Base-by-base conservation (phyloP, 2,113 vertebrate species). In the Heterocephalus glaber region DNA sequence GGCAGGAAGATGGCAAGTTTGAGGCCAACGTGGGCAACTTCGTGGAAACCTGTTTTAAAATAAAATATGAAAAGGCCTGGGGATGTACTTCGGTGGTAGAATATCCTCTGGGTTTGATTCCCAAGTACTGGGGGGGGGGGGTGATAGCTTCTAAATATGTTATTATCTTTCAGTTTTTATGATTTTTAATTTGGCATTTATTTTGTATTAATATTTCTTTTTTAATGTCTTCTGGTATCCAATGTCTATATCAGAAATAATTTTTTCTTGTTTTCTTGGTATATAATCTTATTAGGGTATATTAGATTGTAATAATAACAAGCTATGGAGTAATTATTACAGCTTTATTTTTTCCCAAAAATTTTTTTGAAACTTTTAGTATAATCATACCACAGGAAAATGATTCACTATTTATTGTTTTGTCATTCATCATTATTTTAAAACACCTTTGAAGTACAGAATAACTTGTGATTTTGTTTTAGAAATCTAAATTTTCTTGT, bases 171-270 rank as follows among this genome's bases (percentile, higher is more conserved):
- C n/a, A 54, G 17, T 58, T 96, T 33, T 83, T 91, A 44, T 26
- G 41, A 54, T 84, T 79, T 93, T 82, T 30, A 81, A 72, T 82
- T 90, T 72, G 72, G 24, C 54, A 72, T 61, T 90, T 49, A 61
- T 90, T 89, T 80, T 89, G 33, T 79, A 63, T 68, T 92, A 33
- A 28, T 72, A n/a, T 72, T 91, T 52, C 81, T 92, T 84, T 89
- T 81, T 80, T 14, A 95, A 80, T 58, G 30, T 81, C 33, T 82
- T 82, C 24, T 41, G 22, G 56, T n/a, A 84, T n/a, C 22, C 10
- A 11, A 0, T 35, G 2, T 54, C 26, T 22, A 2, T 41, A 17
- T 72, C 22, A 68, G 30, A 65, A 35, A 65, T 56, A 17, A 74
- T 54, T 76, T 86, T 92, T 86, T 41, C 47, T 19, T 33, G 58